These are phyloP conservation scores for Cotesia congregata DNA, from an alignment of 2,888 invertebrate species.

Conservation along the genomic window DNA sequence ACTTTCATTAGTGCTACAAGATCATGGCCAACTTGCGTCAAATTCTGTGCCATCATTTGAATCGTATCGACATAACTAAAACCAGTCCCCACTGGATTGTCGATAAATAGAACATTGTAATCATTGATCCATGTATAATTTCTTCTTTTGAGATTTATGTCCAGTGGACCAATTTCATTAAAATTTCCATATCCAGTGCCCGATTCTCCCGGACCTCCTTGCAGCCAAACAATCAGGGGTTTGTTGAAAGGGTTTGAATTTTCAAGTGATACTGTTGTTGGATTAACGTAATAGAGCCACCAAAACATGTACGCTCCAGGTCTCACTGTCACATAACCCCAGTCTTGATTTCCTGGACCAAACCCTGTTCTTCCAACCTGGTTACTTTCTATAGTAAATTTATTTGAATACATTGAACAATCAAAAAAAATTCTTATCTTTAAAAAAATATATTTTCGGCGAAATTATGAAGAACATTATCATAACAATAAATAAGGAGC, in stretches of 20 bases:
- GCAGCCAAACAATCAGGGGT: conserved; percentile 73
- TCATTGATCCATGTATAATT: conserved; percentile 77
- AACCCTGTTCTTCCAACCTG: conserved; percentile 48
- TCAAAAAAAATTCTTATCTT: no score
- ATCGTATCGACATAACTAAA: conserved; percentile 80
- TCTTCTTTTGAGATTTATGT: conserved; percentile 71
- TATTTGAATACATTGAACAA: no score
- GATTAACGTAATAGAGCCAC: conserved; percentile 72
- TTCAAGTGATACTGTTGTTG: conserved; percentile 45
- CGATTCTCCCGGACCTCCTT: conserved; percentile 74
- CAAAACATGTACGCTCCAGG: conserved; percentile 72
- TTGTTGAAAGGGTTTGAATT: conserved; percentile 41
- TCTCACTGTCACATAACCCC: conserved; percentile 72
- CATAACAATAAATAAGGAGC: no score
- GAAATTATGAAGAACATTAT: no score
- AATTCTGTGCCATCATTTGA: conserved; percentile 73
- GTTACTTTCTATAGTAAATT: no score
- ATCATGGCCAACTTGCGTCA: conserved; percentile 80
- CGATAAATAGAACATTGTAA: conserved; percentile 88
- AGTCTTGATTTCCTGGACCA: conserved; percentile 66
- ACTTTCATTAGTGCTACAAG: conserved; percentile 80
- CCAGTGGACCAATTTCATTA: conserved; percentile 74
- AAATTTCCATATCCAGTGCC: conserved; percentile 76
- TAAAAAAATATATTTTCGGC: no score
- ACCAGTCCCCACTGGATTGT: conserved; percentile 92